phyloP scores from a whole-genome alignment of 1,140 invertebrate genomes.

The Caenorhabditis elegans region WBcel235 BX284605.5:9822501-9823000 shows the following conservation, averaged over 20 bases:
- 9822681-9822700: too few species aligned
- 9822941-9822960: not conserved
- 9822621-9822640: too few species aligned
- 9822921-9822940: not conserved
- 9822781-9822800: not conserved
- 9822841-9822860: not conserved
- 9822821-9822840: too few species aligned
- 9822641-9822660: too few species aligned
- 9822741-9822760: not conserved
- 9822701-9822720: not conserved
- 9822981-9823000: not conserved
- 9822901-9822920: not conserved
- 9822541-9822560: too few species aligned
- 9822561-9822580: too few species aligned
- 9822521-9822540: too few species aligned
- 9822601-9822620: too few species aligned
- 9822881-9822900: not conserved
- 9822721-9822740: not conserved
- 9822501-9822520: too few species aligned
- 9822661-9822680: too few species aligned
- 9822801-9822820: not conserved
- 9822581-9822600: too few species aligned
- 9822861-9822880: constrained; percentile 6
- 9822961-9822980: not conserved
- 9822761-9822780: not conserved